Base-by-base conservation (phyloP, 2,113 vertebrate species). In the Ameiurus melas region DNA sequence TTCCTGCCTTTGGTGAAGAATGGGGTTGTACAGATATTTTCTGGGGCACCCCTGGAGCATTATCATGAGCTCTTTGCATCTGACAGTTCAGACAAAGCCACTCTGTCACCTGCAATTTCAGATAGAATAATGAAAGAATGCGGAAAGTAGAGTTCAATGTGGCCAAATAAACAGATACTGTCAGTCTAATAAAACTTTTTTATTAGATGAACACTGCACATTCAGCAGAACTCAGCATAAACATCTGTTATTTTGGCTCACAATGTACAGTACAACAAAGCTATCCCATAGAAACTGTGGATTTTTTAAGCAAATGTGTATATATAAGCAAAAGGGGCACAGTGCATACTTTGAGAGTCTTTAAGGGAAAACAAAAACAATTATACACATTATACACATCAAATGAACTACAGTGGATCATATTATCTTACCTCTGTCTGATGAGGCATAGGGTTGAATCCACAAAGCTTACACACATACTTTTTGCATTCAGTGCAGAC, bases 61-160 rank as follows among this genome's bases (percentile, higher is more conserved):
- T 95, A 89, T 94, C 96, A 86, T 98, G 93, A 0, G 98, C 97
- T 96, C 98, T 96, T 89, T 98, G 96, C 95, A 99, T 96, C 95
- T 99, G 98, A 93, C 98, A 99, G 92, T 97, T 98, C 89, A 99
- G 96, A 95, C 98, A 99, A 85, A 99, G 97, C 98, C 98, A 99
- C 91, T 99, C 98, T 30, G 92, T 96, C n/a, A 96, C 94, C 98
- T 99, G 91, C 85, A 87, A 60, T 51, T 60, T 6, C 36, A 83
- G 1, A 88, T 3, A 84, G 70, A 60, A 27, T 83, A 66, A 62
- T 83, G 25, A 88, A 62, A 4, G 14, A 27, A 14, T 30, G 51
- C 20, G 27, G 33, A 5, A 58, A 43, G 8, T 36, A 84, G n/a
- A 20, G 27, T 36, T 78, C 12, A 83, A 30, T 75, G 6, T 53